Conservation (phyloP, 2,888 invertebrate species). For the Atethmia centrago region DNA sequence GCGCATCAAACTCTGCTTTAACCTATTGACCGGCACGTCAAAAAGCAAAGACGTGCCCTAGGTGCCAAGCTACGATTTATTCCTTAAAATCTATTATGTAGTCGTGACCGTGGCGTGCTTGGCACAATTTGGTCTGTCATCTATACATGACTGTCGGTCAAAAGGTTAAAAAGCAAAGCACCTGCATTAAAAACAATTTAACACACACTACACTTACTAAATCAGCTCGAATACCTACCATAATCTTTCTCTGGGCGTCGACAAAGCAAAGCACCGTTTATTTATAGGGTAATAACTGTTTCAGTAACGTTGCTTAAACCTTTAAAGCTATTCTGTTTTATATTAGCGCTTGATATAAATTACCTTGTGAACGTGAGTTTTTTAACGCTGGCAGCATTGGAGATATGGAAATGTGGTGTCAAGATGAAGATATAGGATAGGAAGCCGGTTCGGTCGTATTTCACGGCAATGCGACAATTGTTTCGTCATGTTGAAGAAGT, state of each 20-base stretch:
- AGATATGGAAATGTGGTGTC: conserved; percentile 49
- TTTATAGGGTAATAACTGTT: conserved; percentile 79
- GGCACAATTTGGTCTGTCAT: no score
- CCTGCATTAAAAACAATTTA: conserved; percentile 40
- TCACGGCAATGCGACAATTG: conserved; percentile 42
- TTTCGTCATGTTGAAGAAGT: conserved; percentile 30
- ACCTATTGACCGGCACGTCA: no score
- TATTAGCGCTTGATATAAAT: conserved; percentile 64
- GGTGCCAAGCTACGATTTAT: no score
- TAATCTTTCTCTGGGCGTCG: conserved; percentile 68
- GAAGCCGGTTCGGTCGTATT: conserved; percentile 6
- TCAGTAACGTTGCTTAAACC: conserved; percentile 71
- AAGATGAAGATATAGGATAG: conserved; percentile 31
- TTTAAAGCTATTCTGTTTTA: conserved; percentile 69
- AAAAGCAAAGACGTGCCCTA: no score
- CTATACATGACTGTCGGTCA: no score
- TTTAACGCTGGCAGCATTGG: conserved; percentile 52
- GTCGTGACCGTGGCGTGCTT: no score
- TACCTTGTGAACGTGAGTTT: conserved; percentile 58
- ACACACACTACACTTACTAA: conserved; percentile 49
- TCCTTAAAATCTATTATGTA: no score
- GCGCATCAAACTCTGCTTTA: no score
- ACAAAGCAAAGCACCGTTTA: conserved; percentile 70
- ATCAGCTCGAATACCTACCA: conserved; percentile 65
- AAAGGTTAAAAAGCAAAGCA: conserved; percentile 35